Evolutionary conservation across 2,113 vertebrate genomes (phyloP).

Genomic region (Mirza zaza): DNA sequence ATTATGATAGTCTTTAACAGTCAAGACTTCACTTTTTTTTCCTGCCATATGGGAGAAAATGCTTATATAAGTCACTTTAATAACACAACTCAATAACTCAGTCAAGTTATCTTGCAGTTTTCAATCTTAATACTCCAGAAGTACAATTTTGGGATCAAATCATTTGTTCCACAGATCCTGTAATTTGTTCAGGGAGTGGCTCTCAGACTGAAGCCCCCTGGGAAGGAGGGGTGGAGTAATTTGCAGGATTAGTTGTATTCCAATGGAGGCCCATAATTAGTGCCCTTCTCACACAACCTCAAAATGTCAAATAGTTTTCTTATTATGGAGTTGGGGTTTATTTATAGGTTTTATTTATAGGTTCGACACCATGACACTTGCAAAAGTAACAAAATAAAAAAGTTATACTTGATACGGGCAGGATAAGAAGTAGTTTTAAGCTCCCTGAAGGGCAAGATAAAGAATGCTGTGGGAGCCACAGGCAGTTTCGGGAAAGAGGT

Average conservation of each 20-base stretch:
- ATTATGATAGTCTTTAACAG: not conserved
- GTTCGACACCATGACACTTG: conserved; percentile 61
- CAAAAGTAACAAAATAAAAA: conserved; percentile 74
- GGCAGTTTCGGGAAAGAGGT: not conserved
- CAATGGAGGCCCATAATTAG: not conserved
- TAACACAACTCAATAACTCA: not conserved
- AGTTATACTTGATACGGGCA: conserved; percentile 57
- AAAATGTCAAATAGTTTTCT: conserved; percentile 77
- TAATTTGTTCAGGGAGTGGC: not conserved
- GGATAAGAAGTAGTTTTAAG: not conserved
- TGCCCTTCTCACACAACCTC: not conserved
- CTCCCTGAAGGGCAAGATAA: conserved; percentile 52
- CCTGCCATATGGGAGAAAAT: not conserved
- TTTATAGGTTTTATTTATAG: conserved; percentile 77
- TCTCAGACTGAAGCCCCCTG: not conserved
- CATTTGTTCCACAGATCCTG: not conserved
- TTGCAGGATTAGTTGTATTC: not conserved
- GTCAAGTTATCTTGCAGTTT: not conserved
- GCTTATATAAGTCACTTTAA: not conserved
- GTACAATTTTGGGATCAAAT: not conserved
- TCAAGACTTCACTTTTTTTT: not conserved
- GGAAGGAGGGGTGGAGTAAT: not conserved
- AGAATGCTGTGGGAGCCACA: not conserved
- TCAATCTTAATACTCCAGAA: not conserved
- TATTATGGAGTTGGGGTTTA: conserved; percentile 57